These are phyloP conservation scores for Zoanthus gigantus DNA, from an alignment of 92 coral and sea anemone genomes.

Conservation along the genomic window DNA sequence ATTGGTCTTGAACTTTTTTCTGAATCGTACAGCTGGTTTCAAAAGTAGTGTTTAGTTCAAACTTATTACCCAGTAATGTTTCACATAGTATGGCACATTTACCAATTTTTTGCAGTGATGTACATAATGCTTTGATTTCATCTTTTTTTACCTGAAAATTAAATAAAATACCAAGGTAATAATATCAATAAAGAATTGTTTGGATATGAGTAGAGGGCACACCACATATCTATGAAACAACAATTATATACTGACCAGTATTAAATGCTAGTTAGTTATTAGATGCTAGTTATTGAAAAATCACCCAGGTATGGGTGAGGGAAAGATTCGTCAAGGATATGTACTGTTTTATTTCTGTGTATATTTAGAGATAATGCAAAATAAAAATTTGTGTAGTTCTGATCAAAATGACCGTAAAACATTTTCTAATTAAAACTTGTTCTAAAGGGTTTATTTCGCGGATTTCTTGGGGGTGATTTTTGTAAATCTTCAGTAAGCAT, in stretches of 20 bases:
- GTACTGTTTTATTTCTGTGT: not conserved
- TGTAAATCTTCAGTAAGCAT: conserved; percentile 24
- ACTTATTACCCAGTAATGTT: conserved; percentile 34
- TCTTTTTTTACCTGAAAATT: conserved; percentile 24
- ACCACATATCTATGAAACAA: conserved; percentile 2
- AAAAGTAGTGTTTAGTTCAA: conserved; percentile 27
- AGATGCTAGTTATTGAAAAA: conserved; percentile 2
- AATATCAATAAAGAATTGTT: not conserved
- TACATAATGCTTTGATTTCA: conserved; percentile 35
- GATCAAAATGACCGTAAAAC: conserved; percentile 23
- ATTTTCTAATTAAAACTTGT: conserved; percentile 13
- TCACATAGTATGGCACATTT: conserved; percentile 36
- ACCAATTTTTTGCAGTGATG: conserved; percentile 38
- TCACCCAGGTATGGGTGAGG: not conserved
- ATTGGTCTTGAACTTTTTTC: conserved; percentile 37
- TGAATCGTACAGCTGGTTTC: conserved; percentile 22
- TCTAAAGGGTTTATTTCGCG: conserved; percentile 28
- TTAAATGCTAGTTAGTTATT: not conserved
- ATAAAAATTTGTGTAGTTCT: conserved; percentile 1
- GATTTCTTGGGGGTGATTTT: conserved; percentile 26
- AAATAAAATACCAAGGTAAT: not conserved
- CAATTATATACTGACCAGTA: conserved; percentile 1
- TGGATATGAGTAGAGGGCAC: conserved; percentile 3
- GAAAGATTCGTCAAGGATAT: conserved; percentile 4
- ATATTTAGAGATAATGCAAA: conserved; percentile 1